Conservation (phyloP, 2,113 vertebrate species). For the Cheirogaleus medius region DNA sequence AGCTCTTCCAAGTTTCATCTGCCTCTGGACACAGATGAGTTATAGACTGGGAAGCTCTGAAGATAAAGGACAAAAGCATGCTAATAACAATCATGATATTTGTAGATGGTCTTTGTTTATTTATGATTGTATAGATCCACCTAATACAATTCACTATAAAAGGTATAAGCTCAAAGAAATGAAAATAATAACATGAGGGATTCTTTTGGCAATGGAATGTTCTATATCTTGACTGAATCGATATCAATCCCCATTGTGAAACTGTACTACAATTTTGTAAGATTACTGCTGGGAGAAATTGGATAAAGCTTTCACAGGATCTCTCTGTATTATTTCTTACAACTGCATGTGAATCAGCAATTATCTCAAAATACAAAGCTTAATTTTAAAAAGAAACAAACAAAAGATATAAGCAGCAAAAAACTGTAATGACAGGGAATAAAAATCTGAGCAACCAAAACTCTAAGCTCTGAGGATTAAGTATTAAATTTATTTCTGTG, state of each 20-base stretch:
- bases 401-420: neutral
- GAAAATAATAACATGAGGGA: neutral
- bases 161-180: neutral
- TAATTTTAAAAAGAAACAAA: conserved; percentile 2
- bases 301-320: neutral
- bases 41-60: neutral
- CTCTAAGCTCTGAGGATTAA: neutral
- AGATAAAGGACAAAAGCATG: neutral
- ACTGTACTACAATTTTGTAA: neutral
- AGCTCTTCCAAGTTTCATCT: neutral
- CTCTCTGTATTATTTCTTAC: neutral
- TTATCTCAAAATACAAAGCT: neutral
- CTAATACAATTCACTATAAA: neutral
- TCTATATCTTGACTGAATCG: neutral
- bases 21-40: neutral
- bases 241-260: neutral
- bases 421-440: neutral
- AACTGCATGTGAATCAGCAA: neutral
- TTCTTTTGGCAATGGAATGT: neutral
- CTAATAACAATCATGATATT: neutral
- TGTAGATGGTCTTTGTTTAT: neutral
- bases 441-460: neutral
- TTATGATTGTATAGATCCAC: neutral
- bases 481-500: neutral
- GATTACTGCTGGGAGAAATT: neutral